Conservation (phyloP, 1,140 invertebrate genomes). For the Lasioglossum albipes region DNA sequence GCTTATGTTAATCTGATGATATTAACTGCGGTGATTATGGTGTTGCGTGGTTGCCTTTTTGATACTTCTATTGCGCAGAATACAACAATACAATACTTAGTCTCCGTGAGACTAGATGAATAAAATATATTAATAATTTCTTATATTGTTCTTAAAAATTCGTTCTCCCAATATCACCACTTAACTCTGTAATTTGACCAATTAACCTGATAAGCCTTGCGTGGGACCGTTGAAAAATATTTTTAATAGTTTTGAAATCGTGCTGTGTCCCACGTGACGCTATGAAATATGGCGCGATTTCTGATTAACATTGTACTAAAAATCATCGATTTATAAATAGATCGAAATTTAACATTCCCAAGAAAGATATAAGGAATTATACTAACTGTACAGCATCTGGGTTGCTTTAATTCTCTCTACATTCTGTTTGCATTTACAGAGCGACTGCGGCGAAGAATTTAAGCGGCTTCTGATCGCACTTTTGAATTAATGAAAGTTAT, state of each 20-base stretch:
- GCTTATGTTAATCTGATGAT: constrained; percentile 5
- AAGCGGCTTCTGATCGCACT: constrained; percentile 81
- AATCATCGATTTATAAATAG: constrained; percentile 4
- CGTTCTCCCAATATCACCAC: not conserved
- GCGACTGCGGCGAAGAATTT: constrained; percentile 82
- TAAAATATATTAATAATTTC: not conserved
- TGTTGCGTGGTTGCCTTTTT: constrained; percentile 1
- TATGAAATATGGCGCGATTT: not conserved
- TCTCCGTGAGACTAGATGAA: not conserved
- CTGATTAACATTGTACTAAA: not conserved
- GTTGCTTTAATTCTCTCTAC: constrained; percentile 51
- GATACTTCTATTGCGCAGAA: not conserved
- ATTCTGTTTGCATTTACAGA: constrained; percentile 76
- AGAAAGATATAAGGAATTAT: constrained; percentile 38
- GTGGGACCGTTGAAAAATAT: not conserved
- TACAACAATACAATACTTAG: not conserved
- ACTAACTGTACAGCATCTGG: constrained; percentile 19
- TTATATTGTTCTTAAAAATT: constrained; percentile 8
- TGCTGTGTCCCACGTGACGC: too few species aligned
- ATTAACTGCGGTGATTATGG: constrained; percentile 32
- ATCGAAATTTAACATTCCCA: not conserved
- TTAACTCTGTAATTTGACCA: constrained; percentile 45
- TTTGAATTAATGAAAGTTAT: constrained; percentile 72
- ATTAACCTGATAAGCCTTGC: constrained; percentile 12
- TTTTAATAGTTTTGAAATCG: not conserved